Conservation (phyloP, 2,797 vertebrate species). For the Vespertilio murinus region DNA sequence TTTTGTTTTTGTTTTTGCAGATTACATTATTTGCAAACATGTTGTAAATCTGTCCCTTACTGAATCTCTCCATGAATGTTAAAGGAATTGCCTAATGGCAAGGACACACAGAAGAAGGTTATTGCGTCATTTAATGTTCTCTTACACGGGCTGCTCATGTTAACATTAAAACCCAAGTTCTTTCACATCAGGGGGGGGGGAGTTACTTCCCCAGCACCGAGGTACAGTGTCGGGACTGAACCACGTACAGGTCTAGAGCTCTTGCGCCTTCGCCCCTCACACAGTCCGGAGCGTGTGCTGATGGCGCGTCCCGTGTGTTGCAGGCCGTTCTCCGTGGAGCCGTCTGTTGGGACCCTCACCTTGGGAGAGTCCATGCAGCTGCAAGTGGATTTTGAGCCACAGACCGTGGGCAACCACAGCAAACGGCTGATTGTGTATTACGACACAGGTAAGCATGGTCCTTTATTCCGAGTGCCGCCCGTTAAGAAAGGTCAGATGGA, state of each 20-base stretch:
- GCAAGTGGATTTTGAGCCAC: slow-evolving; percentile 89
- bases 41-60: not conserved
- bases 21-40: not conserved
- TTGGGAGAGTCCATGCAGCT: slow-evolving; percentile 87
- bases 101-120: not conserved
- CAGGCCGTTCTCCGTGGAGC: slow-evolving; percentile 91
- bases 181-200: not conserved
- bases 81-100: not conserved
- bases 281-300: not conserved
- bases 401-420: slow-evolving; percentile 82
- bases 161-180: not conserved
- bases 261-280: not conserved
- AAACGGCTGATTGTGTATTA: slow-evolving; percentile 86
- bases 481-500: not conserved
- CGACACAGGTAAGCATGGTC: slow-evolving; percentile 86
- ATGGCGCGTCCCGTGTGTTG: slow-evolving; percentile 32
- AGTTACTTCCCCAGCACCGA: not conserved
- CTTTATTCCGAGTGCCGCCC: not conserved
- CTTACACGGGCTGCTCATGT: not conserved
- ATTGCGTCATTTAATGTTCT: not conserved
- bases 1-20: not conserved
- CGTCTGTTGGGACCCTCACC: slow-evolving; percentile 84
- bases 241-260: not conserved
- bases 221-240: not conserved
- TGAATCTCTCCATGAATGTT: not conserved